Base-by-base conservation (phyloP, 2,113 vertebrate species). In the Alouatta palliata region DNA sequence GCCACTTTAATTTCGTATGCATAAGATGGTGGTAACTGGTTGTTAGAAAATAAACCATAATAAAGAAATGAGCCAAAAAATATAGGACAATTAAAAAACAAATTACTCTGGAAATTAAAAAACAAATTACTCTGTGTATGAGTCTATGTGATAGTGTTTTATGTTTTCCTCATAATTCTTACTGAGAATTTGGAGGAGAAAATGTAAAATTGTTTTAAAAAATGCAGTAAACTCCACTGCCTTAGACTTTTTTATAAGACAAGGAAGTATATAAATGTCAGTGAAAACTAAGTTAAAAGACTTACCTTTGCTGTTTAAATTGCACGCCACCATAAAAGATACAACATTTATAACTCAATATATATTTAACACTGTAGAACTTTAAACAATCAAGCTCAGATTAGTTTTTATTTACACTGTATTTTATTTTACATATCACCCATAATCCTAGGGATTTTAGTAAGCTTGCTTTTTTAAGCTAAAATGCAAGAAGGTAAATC, bases 261-360 rank as follows among this genome's bases (percentile, higher is more conserved):
- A 80, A 86, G 40, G 73, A 89, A 61, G 14, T 91, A 10, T 56
- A 25, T 95, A 71, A 96, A 84, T 77, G 37, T 86, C 70, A 94
- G 10, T 94, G 43, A 40, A 71, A 94, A 92, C 54, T 12, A 25
- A 47, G 45, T 47, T 47, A 47, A 73, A 89, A 76, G 77, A 25
- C 88, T 92, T 30, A 81, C n/a, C 37, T 96, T 70, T 90, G 49
- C 91, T 73, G 27, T 85, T 87, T 68, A 95, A 97, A 93, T 76
- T 87, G 56, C 71, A 25, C 81, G 68, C n/a, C 8, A 37, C n/a
- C 25, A 43, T 92, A 70, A 96, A 94, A 92, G n/a, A 49, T 49
- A 35, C 3, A 76, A 85, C 52, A 77, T 93, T 96, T 89, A 91
- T 54, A 94, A 54, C 64, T 35, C 70, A 73, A 52, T 54, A 14